Base-by-base conservation (phyloP, 1,140 invertebrate species). In the Maconellicoccus hirsutus region DNA sequence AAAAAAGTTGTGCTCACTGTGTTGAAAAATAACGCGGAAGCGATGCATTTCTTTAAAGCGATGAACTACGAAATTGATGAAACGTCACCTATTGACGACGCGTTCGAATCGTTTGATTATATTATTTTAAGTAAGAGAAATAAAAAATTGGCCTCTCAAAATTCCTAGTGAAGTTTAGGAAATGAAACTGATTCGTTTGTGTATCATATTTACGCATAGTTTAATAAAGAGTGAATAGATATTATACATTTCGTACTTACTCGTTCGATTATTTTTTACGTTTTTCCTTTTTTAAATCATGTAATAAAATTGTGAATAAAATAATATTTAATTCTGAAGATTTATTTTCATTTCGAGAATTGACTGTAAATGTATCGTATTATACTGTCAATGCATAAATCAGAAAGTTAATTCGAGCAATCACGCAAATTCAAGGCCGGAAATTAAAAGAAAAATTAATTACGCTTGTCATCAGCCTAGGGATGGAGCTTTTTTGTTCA, bases 1-100 rank as follows among this genome's bases (percentile, higher is more conserved):
- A 83, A 84, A 75, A 92, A 92, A 83, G 84, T 93, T 33, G 84
- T 93, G 73, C 78, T 93, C n/a, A 94, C 91, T 7, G 86, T 90
- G 26, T 84, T 93, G 16, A 90, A 89, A 77, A 84, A 89, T 73
- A 93, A 93, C 80, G 78, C 80, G 21, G 79, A 82, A 42, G 88
- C 86, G 0, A 78, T 84, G 42, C 78, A 80, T 25, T 94, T 94
- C 77, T 94, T 90, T 70, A 66, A 73, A 27, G 73, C 74, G 7
- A 70, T 76, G 21, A 75, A 75, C 12, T 77, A 75, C 52, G 70
- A 59, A 66, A 42, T 75, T 6, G 76, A 77, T 16, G 61, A 66
- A 66, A 66, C 61, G 10, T 66, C 61, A 10, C 61, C 61, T 3
- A 23, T 66, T 3, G 61, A 66, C 61, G 61, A 66, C 21, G 61